Evolutionary conservation across 2,888 invertebrate species (phyloP).

Genomic region (Portevinia maculata): DNA sequence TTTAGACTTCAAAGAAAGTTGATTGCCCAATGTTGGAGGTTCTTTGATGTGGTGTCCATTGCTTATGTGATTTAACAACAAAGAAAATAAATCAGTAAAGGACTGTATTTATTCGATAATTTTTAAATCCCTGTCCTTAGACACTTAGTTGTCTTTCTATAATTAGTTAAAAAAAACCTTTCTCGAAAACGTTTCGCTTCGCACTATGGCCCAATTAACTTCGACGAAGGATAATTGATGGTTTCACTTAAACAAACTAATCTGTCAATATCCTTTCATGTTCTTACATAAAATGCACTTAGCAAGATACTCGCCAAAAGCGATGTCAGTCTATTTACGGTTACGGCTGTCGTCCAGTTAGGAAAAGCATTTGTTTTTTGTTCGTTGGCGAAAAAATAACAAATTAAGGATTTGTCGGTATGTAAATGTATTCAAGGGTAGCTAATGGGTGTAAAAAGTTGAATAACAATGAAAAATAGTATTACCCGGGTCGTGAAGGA

Average conservation of each 20-base stretch:
- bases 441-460: constrained; percentile 57
- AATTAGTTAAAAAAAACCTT: no score
- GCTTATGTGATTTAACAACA: no score
- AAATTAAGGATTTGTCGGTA: constrained; percentile 53
- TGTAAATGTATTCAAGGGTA: constrained; percentile 51
- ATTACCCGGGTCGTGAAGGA: constrained; percentile 3
- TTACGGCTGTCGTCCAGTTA: neutral
- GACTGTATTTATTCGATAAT: no score
- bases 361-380: constrained; percentile 18
- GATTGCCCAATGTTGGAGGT: no score
- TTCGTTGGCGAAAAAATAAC: constrained; percentile 37
- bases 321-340: constrained; percentile 28
- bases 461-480: constrained; percentile 23
- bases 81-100: no score
- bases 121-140: no score
- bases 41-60: no score
- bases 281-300: constrained; percentile 35
- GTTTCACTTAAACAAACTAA: constrained; percentile 55
- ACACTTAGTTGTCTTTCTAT: no score
- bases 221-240: constrained; percentile 38
- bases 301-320: constrained; percentile 18
- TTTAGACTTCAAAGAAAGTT: neutral
- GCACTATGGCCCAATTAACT: constrained; percentile 24
- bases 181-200: neutral
- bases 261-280: constrained; percentile 35